Base-by-base conservation (phyloP, 2,888 invertebrate species). In the Synergus gifuensis region DNA sequence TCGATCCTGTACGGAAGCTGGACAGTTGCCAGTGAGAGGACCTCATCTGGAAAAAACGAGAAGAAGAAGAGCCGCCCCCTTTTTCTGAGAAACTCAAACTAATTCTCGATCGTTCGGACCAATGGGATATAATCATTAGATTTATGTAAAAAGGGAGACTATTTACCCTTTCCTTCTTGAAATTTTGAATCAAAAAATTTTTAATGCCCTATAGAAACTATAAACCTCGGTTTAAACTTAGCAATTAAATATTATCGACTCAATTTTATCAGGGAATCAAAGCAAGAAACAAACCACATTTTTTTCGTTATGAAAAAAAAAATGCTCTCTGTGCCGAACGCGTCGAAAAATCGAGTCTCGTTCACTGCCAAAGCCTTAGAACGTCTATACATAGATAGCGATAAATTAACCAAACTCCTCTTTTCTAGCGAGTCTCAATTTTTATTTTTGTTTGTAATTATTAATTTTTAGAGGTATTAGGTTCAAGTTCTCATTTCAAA, bases 1-100 rank as follows among this genome's bases (percentile, higher is more conserved):
- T 93, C 95, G 96, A 91, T 98, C 98, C 1, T 98, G 98, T 92
- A 97, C 97, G 82, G 94, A 96, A 90, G 97, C 97, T 0, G 98
- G 98, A 0, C 96, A 96, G 90, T 93, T 97, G 81, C 93, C 94
- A 22, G 88, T 91, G 4, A 90, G 91, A 82, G 93, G 93, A 63
- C 92, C 93, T 5, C 93, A 94, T 86, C 87, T 93, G 44, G 89
- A 91, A 40, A 86, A 86, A 58, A 82, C 85, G 62, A 88, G 86
- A 77, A 89, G 88, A 83, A 90, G 86, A 86, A 87, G 87, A 85
- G 82, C 83, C 60, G 54, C 16, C 66, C 76, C 80, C 69, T 78
- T 83, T 78, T 77, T 81, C 79, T 84, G 81, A 83, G 76, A 79
- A 66, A 49, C n/a, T 40, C 11, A n/a, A 73, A 54, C 12, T 36